Evolutionary conservation across 1,140 invertebrate genomes (phyloP).

Genomic region (Eupristina koningsbergeri): DNA sequence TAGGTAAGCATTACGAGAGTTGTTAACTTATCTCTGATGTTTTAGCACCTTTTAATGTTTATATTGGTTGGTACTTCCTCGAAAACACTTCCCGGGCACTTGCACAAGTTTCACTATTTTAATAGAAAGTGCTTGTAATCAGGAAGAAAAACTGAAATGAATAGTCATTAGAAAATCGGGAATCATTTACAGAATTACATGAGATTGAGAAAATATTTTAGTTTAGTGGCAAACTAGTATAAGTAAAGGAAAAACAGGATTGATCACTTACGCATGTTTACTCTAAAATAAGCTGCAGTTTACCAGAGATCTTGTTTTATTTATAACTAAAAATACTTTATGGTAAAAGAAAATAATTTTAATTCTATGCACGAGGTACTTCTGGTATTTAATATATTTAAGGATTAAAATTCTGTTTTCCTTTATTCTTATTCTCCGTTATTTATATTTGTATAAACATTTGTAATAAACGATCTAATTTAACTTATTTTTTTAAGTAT

Average conservation of each 20-base stretch:
- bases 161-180: constrained; percentile 1
- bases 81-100: not conserved
- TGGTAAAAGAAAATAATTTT: not conserved
- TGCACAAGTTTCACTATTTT: not conserved
- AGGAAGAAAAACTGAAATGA: not conserved
- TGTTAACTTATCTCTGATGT: not conserved
- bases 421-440: too few relatives aligned
- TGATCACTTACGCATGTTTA: not conserved
- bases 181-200: not conserved
- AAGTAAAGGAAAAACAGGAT: constrained; percentile 20
- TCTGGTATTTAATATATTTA: not conserved
- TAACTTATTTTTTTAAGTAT: too few relatives aligned
- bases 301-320: not conserved
- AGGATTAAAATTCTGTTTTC: not conserved
- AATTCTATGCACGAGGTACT: not conserved
- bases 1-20: not conserved
- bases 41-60: not conserved
- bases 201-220: not conserved
- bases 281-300: not conserved
- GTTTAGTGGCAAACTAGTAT: not conserved
- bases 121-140: constrained; percentile 1
- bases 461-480: too few relatives aligned
- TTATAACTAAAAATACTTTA: not conserved
- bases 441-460: too few relatives aligned
- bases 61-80: not conserved